Evolutionary conservation across 2,888 invertebrate species (phyloP), one percentile per base, ranked within the genome.

Genomic region (Agrotis ipsilon): DNA sequence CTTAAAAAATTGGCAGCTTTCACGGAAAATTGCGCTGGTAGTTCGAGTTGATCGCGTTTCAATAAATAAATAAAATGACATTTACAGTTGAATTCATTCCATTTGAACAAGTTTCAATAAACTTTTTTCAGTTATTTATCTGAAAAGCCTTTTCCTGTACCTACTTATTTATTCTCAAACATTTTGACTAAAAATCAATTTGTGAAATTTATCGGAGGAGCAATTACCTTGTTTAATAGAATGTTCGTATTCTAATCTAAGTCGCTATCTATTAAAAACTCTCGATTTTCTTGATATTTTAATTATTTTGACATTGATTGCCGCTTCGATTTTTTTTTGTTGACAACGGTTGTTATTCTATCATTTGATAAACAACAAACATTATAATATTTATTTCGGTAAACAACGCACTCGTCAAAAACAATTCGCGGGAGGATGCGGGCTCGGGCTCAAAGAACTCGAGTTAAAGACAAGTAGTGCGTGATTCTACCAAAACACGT

Each of bases 371-470:
- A 60, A 49, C 39, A 59, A 58, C 13, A 64, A 62, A 52, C 58
- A 66, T 75, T 5, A 55, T 66, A 73, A 69, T 65, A 54, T 80
- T 68, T 76, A 74, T 72, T 80, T 82, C 59, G 68, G 67, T 72
- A 70, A 82, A 82, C 72, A 84, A 75, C 51, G 55, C 60, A 72
- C 61, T 73, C 71, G 49, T 57, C 62, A 52, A 64, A 65, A 85
- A 85, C 73, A 79, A 75, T 80, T 58, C 57, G 61, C n/a, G 59
- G 45, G 72, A 57, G 71, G 68, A 84, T 85, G 71, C 83, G 85
- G 82, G 83, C 62, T 45, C 13, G 67, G 63, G 59, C 68, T 67
- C 85, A 80, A 83, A 83, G 80, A 85, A 71, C 83, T 67, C 45
- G 45, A 49, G 52, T 60, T 71, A 72, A 45, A 79, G 59, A 66